Conservation (phyloP, 2,113 vertebrate species). For the Ictidomys tridecemlineatus region DNA sequence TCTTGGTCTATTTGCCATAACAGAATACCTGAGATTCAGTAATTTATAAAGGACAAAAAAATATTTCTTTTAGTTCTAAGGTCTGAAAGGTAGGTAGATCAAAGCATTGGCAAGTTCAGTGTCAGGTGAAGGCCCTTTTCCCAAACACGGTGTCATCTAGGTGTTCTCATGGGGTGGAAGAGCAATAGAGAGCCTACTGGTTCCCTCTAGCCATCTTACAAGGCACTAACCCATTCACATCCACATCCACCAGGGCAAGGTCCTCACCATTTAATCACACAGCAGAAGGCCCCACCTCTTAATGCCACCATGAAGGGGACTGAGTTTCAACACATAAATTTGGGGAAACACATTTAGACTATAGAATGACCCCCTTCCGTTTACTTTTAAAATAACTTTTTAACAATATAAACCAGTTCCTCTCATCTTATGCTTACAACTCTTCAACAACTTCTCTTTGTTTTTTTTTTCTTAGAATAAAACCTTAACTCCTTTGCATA, state of each 20-base stretch:
- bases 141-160: background rate
- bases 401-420: background rate
- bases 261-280: too few relatives aligned
- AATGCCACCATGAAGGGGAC: background rate
- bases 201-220: background rate
- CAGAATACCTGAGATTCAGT: background rate
- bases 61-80: background rate
- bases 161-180: too few relatives aligned
- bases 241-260: background rate
- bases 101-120: background rate
- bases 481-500: background rate
- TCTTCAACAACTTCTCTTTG: background rate
- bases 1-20: background rate
- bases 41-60: background rate
- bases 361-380: background rate
- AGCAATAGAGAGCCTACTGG: accelerated
- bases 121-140: background rate
- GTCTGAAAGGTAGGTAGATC: background rate
- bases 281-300: background rate
- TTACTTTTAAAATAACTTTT: background rate
- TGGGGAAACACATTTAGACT: background rate
- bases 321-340: background rate
- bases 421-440: background rate
- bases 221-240: background rate
- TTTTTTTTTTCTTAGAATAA: background rate